Percentiles rank a stretch among this genome's conserved stretches.
Evolutionary conservation across 53 echinoderm and acorn worm species (phyloP).

Genomic region (Henricia sp.): DNA sequence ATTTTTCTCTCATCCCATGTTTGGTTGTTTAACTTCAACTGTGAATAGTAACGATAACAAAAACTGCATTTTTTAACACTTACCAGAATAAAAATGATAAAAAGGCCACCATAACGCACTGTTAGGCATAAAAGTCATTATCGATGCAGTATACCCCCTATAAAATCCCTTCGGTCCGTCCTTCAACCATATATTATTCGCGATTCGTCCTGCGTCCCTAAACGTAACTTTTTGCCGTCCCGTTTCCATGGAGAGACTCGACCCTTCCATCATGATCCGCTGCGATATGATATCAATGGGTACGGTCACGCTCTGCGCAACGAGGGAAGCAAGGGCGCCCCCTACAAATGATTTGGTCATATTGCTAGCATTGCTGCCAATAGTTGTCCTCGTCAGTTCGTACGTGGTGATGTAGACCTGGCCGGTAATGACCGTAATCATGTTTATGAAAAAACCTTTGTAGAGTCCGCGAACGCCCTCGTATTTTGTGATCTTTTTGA

Average conservation of each 20-base stretch:
- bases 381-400: conserved; percentile 74
- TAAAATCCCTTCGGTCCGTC: conserved; percentile 92
- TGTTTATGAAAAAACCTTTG: conserved; percentile 89
- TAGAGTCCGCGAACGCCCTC: conserved; percentile 93
- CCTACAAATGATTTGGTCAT: conserved; percentile 85
- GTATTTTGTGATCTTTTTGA: conserved; percentile 89
- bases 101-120: conserved; percentile 99
- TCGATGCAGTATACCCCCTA: conserved; percentile 85
- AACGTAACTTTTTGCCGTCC: conserved; percentile 68
- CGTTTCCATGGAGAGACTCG: conserved; percentile 64
- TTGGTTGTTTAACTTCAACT: no score
- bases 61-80: conserved; percentile 18
- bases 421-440: conserved; percentile 80
- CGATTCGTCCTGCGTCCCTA: conserved; percentile 69
- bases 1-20: no score
- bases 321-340: conserved; percentile 89
- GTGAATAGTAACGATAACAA: no score
- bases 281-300: conserved; percentile 95
- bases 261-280: conserved; percentile 88
- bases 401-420: conserved; percentile 96
- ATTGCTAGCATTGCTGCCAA: conserved; percentile 67
- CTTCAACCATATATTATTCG: conserved; percentile 58
- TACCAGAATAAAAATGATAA: conserved; percentile 97
- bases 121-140: conserved; percentile 95
- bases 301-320: conserved; percentile 90